These are phyloP conservation scores for Ectemnius lituratus DNA, from an alignment of 2,888 invertebrate species.

Conservation along the genomic window DNA sequence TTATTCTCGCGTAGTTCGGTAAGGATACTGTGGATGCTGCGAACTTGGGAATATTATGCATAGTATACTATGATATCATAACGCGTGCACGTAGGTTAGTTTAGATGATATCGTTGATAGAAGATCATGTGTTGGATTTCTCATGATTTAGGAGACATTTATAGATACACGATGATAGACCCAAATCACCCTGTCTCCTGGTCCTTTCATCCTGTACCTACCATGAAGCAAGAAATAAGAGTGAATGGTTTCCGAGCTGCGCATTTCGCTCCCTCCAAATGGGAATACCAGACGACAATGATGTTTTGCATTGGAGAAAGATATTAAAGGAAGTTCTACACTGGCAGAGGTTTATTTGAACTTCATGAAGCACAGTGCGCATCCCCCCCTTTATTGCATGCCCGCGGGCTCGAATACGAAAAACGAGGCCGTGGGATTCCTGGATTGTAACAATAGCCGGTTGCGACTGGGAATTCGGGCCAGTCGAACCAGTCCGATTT, in stretches of 20 bases:
- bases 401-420: too few species aligned
- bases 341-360: too few species aligned
- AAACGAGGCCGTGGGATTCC: too few species aligned
- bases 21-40: not conserved
- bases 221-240: conserved; percentile 41
- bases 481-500: too few species aligned
- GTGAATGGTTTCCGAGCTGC: conserved; percentile 21
- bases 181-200: conserved; percentile 16
- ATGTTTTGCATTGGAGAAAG: too few species aligned
- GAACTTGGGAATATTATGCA: conserved; percentile 1
- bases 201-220: conserved; percentile 38
- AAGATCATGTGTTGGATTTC: conserved; percentile 36
- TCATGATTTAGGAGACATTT: conserved; percentile 39
- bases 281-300: too few species aligned
- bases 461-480: too few species aligned
- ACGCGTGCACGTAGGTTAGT: conserved; percentile 48
- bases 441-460: too few species aligned
- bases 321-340: too few species aligned
- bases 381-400: too few species aligned
- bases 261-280: too few species aligned
- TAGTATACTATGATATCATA: conserved; percentile 25
- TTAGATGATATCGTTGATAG: conserved; percentile 48
- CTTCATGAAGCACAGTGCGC: too few species aligned
- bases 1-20: not conserved
- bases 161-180: conserved; percentile 23